A percentile compares a stretch with the other conserved stretches of the same genome.
These are phyloP conservation scores for Pyrgus malvae DNA, from an alignment of 2,888 invertebrate species.

Conservation along the genomic window DNA sequence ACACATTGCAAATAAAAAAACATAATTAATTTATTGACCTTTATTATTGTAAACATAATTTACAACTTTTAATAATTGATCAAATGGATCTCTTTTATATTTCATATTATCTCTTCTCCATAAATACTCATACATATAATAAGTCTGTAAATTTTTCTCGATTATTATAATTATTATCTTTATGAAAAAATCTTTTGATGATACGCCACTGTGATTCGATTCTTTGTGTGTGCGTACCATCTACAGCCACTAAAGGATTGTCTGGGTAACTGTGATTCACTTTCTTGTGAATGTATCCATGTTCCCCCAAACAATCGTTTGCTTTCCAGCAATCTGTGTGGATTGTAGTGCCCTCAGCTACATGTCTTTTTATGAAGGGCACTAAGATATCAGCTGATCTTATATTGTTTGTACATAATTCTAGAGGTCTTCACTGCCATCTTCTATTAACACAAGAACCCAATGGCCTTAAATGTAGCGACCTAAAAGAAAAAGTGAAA, in stretches of 20 bases:
- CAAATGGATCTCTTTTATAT: too few species aligned
- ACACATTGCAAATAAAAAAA: too few species aligned
- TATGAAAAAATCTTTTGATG: conserved; percentile 6
- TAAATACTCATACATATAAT: background rate
- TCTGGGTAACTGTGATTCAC: conserved; percentile 27
- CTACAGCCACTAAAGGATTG: conserved; percentile 19
- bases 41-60: too few species aligned
- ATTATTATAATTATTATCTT: conserved; percentile 10
- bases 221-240: conserved; percentile 23
- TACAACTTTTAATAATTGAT: too few species aligned
- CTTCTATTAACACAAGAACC: too few species aligned
- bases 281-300: conserved; percentile 27
- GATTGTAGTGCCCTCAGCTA: background rate
- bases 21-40: too few species aligned
- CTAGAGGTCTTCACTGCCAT: too few species aligned
- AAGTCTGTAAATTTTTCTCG: background rate
- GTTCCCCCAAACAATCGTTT: conserved; percentile 1
- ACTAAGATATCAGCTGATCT: background rate
- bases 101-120: too few species aligned
- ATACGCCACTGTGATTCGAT: conserved; percentile 23
- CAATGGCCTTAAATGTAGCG: too few species aligned
- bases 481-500: too few species aligned
- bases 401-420: too few species aligned
- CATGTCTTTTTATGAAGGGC: background rate
- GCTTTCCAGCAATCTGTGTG: background rate